Conservation (phyloP, 1,140 invertebrate genomes). For the Nixonia krombeini region DNA sequence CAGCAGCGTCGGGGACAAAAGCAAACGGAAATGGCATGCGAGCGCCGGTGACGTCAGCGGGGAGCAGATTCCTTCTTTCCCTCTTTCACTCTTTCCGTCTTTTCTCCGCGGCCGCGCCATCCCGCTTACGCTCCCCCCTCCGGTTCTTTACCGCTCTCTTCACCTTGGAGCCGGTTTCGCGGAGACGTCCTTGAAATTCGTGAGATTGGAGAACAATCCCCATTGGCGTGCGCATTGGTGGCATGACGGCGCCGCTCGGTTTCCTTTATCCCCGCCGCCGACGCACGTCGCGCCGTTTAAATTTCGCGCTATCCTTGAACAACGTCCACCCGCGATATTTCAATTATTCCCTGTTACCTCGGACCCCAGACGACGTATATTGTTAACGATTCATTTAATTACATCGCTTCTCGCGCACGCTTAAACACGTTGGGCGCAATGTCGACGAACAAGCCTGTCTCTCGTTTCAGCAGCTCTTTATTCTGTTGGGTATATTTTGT, state of each 20-base stretch:
- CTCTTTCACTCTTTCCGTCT: slow-evolving; percentile 12
- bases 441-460: too few species aligned
- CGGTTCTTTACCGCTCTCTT: slow-evolving; percentile 52
- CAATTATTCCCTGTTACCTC: slow-evolving; percentile 21
- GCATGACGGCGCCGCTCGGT: slow-evolving; percentile 52
- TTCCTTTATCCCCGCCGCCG: slow-evolving; percentile 36
- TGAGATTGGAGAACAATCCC: slow-evolving; percentile 65
- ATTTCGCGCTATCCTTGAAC: slow-evolving; percentile 39
- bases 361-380: too few species aligned
- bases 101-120: slow-evolving; percentile 12
- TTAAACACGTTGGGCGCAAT: too few species aligned
- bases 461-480: too few species aligned
- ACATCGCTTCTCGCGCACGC: too few species aligned
- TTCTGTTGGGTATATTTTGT: too few species aligned
- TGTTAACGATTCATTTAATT: too few species aligned
- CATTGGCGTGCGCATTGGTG: slow-evolving; percentile 37
- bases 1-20: slow-evolving; percentile 23
- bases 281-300: slow-evolving; percentile 18
- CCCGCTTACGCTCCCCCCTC: slow-evolving; percentile 18
- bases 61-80: slow-evolving; percentile 27
- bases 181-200: slow-evolving; percentile 70
- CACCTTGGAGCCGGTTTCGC: slow-evolving; percentile 63
- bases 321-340: slow-evolving; percentile 24
- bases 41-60: slow-evolving; percentile 29
- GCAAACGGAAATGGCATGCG: slow-evolving; percentile 56